Base-by-base conservation (phyloP, 2,113 vertebrate genomes). In the Cyanistes caeruleus region DNA sequence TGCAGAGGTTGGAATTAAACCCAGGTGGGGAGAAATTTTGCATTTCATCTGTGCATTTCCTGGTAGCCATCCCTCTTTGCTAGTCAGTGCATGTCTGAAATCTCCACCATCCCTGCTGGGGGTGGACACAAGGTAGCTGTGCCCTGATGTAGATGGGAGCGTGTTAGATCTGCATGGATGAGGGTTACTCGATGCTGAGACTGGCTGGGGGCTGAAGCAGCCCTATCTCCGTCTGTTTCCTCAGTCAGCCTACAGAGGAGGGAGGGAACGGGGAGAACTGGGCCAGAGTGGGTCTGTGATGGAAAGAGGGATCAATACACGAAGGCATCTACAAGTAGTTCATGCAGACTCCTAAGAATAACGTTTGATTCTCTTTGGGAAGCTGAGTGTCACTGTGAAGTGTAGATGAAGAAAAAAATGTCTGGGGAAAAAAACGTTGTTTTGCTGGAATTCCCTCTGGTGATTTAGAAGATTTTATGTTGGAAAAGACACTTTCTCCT, bases 1-100 rank as follows among this genome's bases (percentile, higher is more conserved):
- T 92, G 60, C 39, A 87, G 69, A 87, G 21, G 21, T 65, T 87
- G 73, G 41, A 92, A 64, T 81, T 60, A 87, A 90, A 72, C 30
- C 31, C 22, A 43, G 19, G 16, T 55, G 3, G 9, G 13, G 8
- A 10, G 11, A 80, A 17, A 31, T 91, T 83, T 48, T 86, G 51
- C 22, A 23, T 80, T 90, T 93, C 31, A 41, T 35, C 12, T 1
- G 1, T 21, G 35, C 49, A 14, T 94, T 39, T 22, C 4, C 6
- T 65, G 59, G 51, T 49, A 85, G 70, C 35, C 0, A 0, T 31
- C 62, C 19, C 20, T 60, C 23, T 41, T 86, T 77, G 9, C 53
- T 69, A 18, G 67, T 86, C 33, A 63, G 51, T 13, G 37, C 39
- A 14, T 31, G 35, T 67, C 58, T 58, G 82, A 69, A 80, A 77